Evolutionary conservation across 2,113 vertebrate genomes (phyloP).

Genomic region (Solea solea): DNA sequence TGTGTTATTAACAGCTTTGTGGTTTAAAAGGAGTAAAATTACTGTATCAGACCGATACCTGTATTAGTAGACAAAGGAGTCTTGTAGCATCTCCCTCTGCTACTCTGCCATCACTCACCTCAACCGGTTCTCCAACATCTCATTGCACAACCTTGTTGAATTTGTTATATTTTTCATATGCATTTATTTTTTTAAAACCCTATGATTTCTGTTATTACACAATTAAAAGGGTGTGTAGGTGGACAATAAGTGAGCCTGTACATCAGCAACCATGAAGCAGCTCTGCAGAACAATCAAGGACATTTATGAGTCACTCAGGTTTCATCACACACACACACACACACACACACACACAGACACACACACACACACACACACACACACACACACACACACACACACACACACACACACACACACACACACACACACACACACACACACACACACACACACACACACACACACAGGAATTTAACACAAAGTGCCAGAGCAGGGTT

Average conservation of each 20-base stretch:
- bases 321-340: constrained; percentile 24
- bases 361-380: constrained; percentile 5
- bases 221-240: constrained; percentile 32
- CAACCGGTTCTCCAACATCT: constrained; percentile 42
- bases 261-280: background rate
- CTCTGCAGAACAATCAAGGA: constrained; percentile 53
- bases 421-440: constrained; percentile 9
- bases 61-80: too few species aligned
- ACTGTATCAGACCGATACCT: too few species aligned
- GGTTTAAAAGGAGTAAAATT: too few species aligned
- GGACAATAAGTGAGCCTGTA: background rate
- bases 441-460: constrained; percentile 1
- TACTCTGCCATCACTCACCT: constrained; percentile 9
- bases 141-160: constrained; percentile 20
- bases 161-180: constrained; percentile 23
- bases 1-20: too few species aligned
- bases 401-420: constrained; percentile 18
- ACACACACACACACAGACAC: constrained; percentile 7
- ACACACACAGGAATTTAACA: constrained; percentile 14
- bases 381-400: constrained; percentile 2
- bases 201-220: constrained; percentile 28
- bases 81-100: too few species aligned
- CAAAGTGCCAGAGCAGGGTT: background rate
- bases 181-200: background rate
- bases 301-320: constrained; percentile 56